These are phyloP conservation scores for Cordylochernes scorpioides DNA, from an alignment of 2,888 invertebrate species.

Conservation along the genomic window DNA sequence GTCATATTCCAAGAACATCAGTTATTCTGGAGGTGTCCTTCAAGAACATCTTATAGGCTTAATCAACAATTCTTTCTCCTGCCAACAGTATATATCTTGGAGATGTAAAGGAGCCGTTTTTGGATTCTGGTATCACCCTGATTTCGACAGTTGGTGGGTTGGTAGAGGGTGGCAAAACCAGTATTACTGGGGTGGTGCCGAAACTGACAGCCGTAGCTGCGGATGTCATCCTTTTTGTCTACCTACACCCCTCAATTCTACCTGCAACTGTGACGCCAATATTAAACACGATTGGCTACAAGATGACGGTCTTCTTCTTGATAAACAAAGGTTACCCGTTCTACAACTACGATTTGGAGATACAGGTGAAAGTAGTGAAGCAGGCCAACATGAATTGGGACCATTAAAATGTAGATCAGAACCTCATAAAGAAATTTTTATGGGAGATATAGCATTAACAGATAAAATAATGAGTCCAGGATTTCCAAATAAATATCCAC, in stretches of 20 bases:
- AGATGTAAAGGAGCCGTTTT: conserved; percentile 17
- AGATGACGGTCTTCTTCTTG: conserved; percentile 16
- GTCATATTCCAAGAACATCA: conserved; percentile 13
- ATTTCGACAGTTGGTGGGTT: conserved; percentile 16
- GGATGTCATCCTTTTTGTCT: conserved; percentile 17
- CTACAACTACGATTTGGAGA: conserved; percentile 16
- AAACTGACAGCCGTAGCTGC: conserved; percentile 16
- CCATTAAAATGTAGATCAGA: conserved; percentile 7
- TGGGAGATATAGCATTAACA: too few species aligned
- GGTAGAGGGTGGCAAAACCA: conserved; percentile 15
- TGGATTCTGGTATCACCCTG: conserved; percentile 16
- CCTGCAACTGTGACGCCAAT: conserved; percentile 17
- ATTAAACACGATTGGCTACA: conserved; percentile 14
- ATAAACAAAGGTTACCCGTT: conserved; percentile 14
- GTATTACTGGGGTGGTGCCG: conserved; percentile 17
- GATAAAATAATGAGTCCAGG: conserved; percentile 14
- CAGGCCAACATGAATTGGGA: conserved; percentile 15
- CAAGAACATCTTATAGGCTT: conserved; percentile 12
- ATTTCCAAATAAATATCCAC: conserved; percentile 13
- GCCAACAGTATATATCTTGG: conserved; percentile 17
- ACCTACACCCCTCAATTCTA: conserved; percentile 14
- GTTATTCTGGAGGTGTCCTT: conserved; percentile 10
- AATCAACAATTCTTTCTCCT: conserved; percentile 15
- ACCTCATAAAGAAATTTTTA: not conserved
- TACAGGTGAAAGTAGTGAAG: conserved; percentile 16